Evolutionary conservation across 2,113 vertebrate genomes (phyloP).

Genomic region (Hyla sarda): DNA sequence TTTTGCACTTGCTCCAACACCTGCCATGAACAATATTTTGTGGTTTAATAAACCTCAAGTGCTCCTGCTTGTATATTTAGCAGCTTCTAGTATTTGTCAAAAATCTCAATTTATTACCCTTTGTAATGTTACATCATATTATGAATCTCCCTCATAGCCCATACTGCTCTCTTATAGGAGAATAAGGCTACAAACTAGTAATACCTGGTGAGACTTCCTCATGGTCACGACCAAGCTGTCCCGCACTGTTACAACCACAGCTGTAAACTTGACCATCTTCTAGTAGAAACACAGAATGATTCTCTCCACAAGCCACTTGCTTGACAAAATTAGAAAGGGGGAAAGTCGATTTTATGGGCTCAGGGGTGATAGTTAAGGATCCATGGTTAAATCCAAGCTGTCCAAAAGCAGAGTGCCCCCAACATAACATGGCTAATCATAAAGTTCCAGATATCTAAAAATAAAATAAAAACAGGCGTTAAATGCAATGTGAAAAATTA

Average conservation of each 20-base stretch:
- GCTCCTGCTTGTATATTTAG: no score
- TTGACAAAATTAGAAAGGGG: conserved; percentile 82
- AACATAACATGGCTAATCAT: conserved; percentile 90
- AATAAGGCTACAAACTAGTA: conserved; percentile 23
- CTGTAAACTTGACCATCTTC: conserved; percentile 92
- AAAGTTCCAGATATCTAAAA: conserved; percentile 65
- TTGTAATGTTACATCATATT: no score
- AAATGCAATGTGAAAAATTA: no score
- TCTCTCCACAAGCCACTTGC: conserved; percentile 87
- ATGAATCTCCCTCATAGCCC: no score
- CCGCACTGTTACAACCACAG: conserved; percentile 89
- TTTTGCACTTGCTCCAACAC: no score
- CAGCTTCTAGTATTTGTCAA: no score
- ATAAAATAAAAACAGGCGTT: neutral
- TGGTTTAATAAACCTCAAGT: no score
- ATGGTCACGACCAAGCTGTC: conserved; percentile 90
- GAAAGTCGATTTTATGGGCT: conserved; percentile 81
- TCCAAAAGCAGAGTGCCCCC: conserved; percentile 91
- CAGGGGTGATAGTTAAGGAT: conserved; percentile 76
- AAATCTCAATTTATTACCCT: no score
- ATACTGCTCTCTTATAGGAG: neutral
- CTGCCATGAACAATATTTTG: no score
- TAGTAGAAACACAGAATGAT: conserved; percentile 90
- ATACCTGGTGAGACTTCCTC: conserved; percentile 86
- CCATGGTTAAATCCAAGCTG: conserved; percentile 83